phyloP scores from a whole-genome alignment of 2,113 vertebrate species.

The Oncorhynchus nerka region DNA sequence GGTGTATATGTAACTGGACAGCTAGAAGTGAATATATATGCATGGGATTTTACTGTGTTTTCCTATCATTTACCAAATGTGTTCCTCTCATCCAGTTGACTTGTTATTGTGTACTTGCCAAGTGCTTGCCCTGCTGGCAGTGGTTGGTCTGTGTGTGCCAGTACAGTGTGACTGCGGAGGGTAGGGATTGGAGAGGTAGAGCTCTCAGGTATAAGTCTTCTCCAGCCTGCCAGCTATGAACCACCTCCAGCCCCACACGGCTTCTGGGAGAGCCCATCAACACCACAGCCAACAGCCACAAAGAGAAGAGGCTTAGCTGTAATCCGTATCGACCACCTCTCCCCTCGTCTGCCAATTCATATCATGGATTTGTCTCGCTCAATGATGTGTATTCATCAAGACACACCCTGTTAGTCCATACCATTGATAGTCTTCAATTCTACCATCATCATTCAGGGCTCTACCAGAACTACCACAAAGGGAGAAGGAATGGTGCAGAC shows the following conservation, averaged over 20 bases:
- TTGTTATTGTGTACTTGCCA: not conserved
- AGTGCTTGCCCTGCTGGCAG: slow-evolving; percentile 27
- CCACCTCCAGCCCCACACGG: slow-evolving; percentile 15
- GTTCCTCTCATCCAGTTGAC: slow-evolving; percentile 35
- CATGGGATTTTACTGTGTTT: not conserved
- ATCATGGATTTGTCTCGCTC: slow-evolving; percentile 72
- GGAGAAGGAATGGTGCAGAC: not conserved
- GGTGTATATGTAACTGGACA: too few relatives aligned
- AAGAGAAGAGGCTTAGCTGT: slow-evolving; percentile 69
- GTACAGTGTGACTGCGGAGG: slow-evolving; percentile 6
- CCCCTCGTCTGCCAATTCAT: slow-evolving; percentile 76
- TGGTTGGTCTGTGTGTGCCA: slow-evolving; percentile 18
- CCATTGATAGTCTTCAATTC: slow-evolving; percentile 35
- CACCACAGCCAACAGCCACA: slow-evolving; percentile 58
- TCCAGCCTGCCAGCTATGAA: not conserved
- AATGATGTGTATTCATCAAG: slow-evolving; percentile 62
- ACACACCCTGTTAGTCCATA: slow-evolving; percentile 58
- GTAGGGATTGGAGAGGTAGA: not conserved
- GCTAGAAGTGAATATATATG: too few relatives aligned
- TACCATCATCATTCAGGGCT: not conserved
- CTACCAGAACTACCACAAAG: not conserved
- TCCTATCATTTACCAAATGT: not conserved
- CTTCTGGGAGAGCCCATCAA: slow-evolving; percentile 39
- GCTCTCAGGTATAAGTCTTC: not conserved
- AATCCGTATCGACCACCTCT: slow-evolving; percentile 76